Base-by-base conservation (phyloP, 2,888 invertebrate species). In the Microctonus aethiopoides region DNA sequence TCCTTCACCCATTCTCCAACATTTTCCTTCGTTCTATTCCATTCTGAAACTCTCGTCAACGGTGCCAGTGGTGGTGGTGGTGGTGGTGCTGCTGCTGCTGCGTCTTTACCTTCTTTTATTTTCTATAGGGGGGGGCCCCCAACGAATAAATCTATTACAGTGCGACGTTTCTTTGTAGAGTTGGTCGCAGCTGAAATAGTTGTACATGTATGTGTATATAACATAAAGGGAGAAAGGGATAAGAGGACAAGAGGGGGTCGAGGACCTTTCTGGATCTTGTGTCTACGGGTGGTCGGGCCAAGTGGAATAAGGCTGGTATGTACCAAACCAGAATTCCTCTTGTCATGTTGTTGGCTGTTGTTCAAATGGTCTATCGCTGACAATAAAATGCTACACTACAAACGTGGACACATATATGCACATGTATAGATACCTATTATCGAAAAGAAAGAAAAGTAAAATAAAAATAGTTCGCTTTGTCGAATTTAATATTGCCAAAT, bases 281-380 rank as follows among this genome's bases (percentile, higher is more conserved):
- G 46, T 46, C 46, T 46, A 16, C 16, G 46, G 67, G 46, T n/a
- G 56, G 54, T 16, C 29, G 32, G 46, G 41, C 41, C 66, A 51
- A 65, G 20, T 51, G 34, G 59, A 41, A 32, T 20, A 59, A 57
- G 70, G 41, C 29, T n/a, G 65, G 63, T 56, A 46, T 46, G 46
- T 46, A 46, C 46, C 46, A 46, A 46, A 57, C 57, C 54, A 60
- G 60, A 20, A 67, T 70, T 80, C 76, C 77, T 46, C 46, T 80
- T 80, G 82, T 79, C 79, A 80, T 82, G 83, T 84, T 84, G 84
- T 84, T 84, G 84, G 84, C 84, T 81, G 80, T 84, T 84, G 84
- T 84, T 84, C 84, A 84, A 84, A 83, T 81, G 80, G 79, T 83
- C 82, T 80, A 81, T 46, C 46, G 79, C 75, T 78, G 77, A 81